phyloP scores from a whole-genome alignment of 2,797 vertebrate species.

The Ara ararauna region DNA sequence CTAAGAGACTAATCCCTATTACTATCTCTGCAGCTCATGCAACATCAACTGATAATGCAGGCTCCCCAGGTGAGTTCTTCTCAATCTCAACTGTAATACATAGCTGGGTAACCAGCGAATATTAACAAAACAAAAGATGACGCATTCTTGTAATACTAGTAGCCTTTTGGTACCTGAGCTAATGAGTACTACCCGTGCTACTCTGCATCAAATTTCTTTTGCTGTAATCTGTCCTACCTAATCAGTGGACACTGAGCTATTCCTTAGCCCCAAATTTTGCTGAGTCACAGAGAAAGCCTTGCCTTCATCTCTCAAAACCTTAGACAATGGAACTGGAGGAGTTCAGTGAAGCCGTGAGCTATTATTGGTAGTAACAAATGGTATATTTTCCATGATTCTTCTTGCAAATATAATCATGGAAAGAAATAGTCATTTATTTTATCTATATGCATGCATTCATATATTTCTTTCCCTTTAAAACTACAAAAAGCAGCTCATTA shows the following conservation, averaged over 20 bases:
- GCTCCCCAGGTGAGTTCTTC: not conserved
- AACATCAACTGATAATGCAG: not conserved
- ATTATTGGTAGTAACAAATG: not conserved
- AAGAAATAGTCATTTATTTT: not conserved
- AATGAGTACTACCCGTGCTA: not conserved
- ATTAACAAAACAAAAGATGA: not conserved
- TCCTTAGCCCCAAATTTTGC: not conserved
- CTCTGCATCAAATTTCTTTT: not conserved
- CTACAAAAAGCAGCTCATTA: not conserved
- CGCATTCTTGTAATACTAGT: fast-evolving
- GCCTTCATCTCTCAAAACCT: not conserved
- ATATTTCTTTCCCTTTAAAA: not conserved
- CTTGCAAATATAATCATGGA: not conserved
- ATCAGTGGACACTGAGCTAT: not conserved
- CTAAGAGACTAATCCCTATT: not conserved
- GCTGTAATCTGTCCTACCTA: not conserved
- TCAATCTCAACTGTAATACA: not conserved
- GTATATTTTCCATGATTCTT: not conserved
- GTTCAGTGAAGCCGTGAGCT: not conserved
- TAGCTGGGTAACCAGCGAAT: not conserved
- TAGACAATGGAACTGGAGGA: not conserved
- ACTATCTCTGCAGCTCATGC: not conserved
- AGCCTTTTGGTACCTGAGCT: not conserved
- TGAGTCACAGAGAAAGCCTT: not conserved
- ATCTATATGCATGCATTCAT: not conserved